phyloP scores from a whole-genome alignment of 2,113 vertebrate species.

The Cnemophilus loriae region DNA sequence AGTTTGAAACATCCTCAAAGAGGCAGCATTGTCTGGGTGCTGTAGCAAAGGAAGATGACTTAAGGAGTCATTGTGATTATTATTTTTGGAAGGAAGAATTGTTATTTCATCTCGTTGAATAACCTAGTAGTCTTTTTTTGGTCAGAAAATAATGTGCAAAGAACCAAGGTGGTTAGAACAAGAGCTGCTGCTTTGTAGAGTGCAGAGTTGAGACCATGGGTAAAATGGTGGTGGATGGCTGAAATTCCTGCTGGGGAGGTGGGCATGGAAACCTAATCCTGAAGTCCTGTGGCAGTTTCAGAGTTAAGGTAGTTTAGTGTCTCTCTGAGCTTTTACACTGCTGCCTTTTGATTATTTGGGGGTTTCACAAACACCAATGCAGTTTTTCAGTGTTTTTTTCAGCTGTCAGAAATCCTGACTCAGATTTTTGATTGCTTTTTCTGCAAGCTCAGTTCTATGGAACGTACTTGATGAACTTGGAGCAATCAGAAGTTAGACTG shows the following conservation, averaged over 20 bases:
- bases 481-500: not conserved
- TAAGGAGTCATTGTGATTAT: not conserved
- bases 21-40: not conserved
- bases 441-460: not conserved
- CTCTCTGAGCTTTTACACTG: not conserved
- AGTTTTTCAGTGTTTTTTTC: not conserved
- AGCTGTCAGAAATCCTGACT: not conserved
- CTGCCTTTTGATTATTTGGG: not conserved
- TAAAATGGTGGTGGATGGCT: not conserved
- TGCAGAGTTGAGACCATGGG: not conserved
- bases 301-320: not conserved
- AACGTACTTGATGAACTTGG: not conserved
- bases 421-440: not conserved
- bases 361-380: not conserved
- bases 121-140: not conserved
- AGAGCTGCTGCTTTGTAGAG: not conserved
- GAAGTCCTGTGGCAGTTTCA: not conserved
- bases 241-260: not conserved
- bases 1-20: not conserved
- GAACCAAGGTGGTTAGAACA: not conserved
- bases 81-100: not conserved
- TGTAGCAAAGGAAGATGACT: not conserved
- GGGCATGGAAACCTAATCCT: not conserved
- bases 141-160: not conserved
- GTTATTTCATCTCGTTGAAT: not conserved